Conservation (phyloP, 35 echinoderm and acorn worm species). For the Patiria miniata region DNA sequence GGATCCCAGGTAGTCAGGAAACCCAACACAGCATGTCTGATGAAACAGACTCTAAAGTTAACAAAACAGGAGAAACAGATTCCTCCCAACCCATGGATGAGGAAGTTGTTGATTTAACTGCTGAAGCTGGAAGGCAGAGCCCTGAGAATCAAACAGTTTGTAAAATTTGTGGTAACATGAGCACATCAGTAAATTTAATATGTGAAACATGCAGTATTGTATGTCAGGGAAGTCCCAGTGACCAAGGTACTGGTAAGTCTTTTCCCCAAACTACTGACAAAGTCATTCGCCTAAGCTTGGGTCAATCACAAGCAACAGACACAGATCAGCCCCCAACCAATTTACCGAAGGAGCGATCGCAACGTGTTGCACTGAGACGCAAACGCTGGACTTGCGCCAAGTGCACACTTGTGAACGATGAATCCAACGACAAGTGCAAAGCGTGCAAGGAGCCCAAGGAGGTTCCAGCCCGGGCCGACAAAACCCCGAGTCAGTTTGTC, state of each 20-base stretch:
- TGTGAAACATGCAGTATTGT: slow-evolving; percentile 21
- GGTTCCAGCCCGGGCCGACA: background rate
- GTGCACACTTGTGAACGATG: slow-evolving; percentile 58
- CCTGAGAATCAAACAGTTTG: background rate
- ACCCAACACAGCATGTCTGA: background rate
- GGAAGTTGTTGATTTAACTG: background rate
- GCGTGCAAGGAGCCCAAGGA: slow-evolving; percentile 21
- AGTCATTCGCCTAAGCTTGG: background rate
- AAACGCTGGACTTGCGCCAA: slow-evolving; percentile 70
- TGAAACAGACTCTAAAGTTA: background rate
- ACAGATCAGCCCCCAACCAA: background rate
- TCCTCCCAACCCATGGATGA: slow-evolving; percentile 22
- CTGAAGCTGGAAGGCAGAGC: background rate
- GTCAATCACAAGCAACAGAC: background rate
- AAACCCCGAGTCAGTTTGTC: background rate
- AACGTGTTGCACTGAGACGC: slow-evolving; percentile 24
- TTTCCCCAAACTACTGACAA: background rate
- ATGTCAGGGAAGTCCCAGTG: background rate
- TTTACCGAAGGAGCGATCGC: background rate
- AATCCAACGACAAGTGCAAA: slow-evolving; percentile 43
- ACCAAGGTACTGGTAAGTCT: background rate
- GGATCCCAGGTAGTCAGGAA: background rate
- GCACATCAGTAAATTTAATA: background rate
- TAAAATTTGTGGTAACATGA: background rate
- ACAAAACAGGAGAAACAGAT: slow-evolving; percentile 29